These are phyloP conservation scores for Drosophila tsacasi DNA, from an alignment of 1,140 invertebrate species.

Conservation along the genomic window DNA sequence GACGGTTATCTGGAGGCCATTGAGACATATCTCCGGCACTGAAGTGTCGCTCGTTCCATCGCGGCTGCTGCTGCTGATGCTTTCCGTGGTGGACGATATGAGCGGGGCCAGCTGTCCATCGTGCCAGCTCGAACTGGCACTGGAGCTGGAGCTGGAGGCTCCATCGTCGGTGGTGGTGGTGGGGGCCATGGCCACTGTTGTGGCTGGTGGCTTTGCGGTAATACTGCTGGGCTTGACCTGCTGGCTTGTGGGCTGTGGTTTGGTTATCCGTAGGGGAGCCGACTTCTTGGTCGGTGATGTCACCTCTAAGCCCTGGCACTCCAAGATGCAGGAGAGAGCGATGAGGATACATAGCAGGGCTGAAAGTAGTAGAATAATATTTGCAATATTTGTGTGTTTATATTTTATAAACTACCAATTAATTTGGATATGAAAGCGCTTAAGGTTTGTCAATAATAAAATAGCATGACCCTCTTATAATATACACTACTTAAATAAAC, in stretches of 20 bases:
- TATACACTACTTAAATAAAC: background rate
- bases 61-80: conserved; percentile 14
- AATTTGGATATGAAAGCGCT: background rate
- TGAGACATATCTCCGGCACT: conserved; percentile 73
- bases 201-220: conserved; percentile 39
- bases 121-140: conserved; percentile 2
- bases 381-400: background rate
- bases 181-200: conserved; percentile 8
- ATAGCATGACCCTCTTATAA: background rate
- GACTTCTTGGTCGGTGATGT: conserved; percentile 53
- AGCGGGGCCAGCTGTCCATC: conserved; percentile 49
- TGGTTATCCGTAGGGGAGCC: conserved; percentile 62
- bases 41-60: conserved; percentile 43
- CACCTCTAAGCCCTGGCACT: conserved; percentile 30
- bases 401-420: no score
- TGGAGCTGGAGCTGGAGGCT: conserved; percentile 8
- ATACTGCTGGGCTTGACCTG: conserved; percentile 29
- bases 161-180: conserved; percentile 38
- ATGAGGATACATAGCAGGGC: conserved; percentile 40
- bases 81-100: conserved; percentile 66
- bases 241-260: conserved; percentile 60
- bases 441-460: background rate
- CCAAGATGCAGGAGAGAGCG: conserved; percentile 25
- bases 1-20: conserved; percentile 61
- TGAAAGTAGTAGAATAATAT: background rate